Base-by-base conservation (phyloP, 1,140 invertebrate species). In the Bicyclus anynana region DNA sequence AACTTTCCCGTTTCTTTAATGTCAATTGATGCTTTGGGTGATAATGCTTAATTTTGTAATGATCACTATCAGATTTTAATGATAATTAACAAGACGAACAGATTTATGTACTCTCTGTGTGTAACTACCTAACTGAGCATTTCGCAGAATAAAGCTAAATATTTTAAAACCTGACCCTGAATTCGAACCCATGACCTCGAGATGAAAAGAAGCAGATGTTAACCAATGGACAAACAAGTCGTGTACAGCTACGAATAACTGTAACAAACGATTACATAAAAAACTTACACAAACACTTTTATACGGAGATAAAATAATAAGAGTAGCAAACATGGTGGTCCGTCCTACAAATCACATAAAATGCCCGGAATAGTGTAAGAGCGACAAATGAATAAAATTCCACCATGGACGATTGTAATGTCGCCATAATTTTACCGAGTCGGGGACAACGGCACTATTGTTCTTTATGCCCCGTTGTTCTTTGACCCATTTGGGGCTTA, bases 401-500 rank as follows among this genome's bases (percentile, higher is more conserved):
- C 59, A 20, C 65, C 59, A 70, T 66, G 56, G 66, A 59, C 58
- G 57, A 66, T 57, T 58, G 40, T 71, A 71, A 64, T 69, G 65
- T 66, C 50, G 23, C 65, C 59, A 71, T 73, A 76, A 76, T 66
- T 73, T 63, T 59, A 51, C 18, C 49, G 27, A 51, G 54, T 62
- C 55, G 18, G 47, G 63, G 61, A 68, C 69, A 67, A 69, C 63
- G 62, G 65, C 65, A 66, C 61, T 66, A 59, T 37, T 62, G 23
- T 23, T 7, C 2, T 23, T 23, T 23, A 23, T 23, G 48, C 33
- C 55, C 42, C 51, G 29, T 63, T 69, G 65, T 71, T 65, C 65
- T 67, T 55, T 60, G 63, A 67, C 69, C 67, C 54, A 60, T 54
- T 57, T 38, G 65, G 42, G 37, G 48, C 48, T 73, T 69, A 77